Percentiles rank a stretch among this genome's conserved stretches.
Evolutionary conservation across 2,888 invertebrate genomes (phyloP).

Genomic region (Bombylius discolor): DNA sequence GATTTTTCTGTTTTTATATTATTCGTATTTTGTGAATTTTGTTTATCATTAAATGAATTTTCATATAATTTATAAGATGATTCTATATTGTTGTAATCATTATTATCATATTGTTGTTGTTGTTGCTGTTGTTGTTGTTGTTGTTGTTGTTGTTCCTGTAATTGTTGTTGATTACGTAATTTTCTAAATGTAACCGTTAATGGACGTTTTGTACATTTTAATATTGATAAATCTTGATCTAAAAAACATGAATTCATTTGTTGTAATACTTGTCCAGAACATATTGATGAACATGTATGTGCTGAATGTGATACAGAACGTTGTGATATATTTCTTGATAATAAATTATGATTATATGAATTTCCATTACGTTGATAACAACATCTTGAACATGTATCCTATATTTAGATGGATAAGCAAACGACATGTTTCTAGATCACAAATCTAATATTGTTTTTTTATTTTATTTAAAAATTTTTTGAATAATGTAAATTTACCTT

Average conservation of each 20-base stretch:
- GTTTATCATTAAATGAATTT: too few species aligned
- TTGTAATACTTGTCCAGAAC: slow-evolving; percentile 9
- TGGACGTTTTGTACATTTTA: slow-evolving; percentile 9
- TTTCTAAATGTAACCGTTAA: slow-evolving; percentile 12
- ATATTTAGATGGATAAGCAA: slow-evolving; percentile 9
- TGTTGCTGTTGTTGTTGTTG: too few species aligned
- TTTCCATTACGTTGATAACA: slow-evolving; percentile 1
- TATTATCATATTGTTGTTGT: too few species aligned
- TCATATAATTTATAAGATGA: too few species aligned
- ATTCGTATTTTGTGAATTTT: too few species aligned
- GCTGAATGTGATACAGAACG: slow-evolving; percentile 12
- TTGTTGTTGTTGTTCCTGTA: too few species aligned
- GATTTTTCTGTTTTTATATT: too few species aligned
- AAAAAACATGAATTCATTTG: slow-evolving; percentile 3
- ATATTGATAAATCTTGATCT: slow-evolving; percentile 10
- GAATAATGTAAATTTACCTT: slow-evolving; percentile 44
- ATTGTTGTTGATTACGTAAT: background rate
- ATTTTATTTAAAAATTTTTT: background rate
- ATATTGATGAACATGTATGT: slow-evolving; percentile 11
- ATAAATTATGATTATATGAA: background rate
- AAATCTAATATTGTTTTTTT: slow-evolving; percentile 10
- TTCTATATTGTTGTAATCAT: too few species aligned
- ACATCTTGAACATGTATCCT: slow-evolving; percentile 10
- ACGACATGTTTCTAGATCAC: slow-evolving; percentile 14
- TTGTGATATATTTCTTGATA: slow-evolving; percentile 9